Base-by-base conservation (phyloP, 35 echinoderm and acorn worm species). In the Chiridota heheva region DNA sequence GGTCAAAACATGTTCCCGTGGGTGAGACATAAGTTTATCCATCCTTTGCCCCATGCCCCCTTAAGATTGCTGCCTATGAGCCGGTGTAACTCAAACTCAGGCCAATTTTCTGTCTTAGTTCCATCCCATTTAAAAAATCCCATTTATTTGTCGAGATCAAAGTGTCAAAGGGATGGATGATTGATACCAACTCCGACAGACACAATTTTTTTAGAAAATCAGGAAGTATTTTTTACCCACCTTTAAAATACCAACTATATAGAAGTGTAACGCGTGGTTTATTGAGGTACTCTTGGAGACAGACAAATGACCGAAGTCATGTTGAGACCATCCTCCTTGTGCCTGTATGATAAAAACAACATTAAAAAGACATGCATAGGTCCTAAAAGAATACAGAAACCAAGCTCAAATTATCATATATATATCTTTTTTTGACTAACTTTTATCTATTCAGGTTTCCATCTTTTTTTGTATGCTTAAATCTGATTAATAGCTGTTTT, bases 291-390 rank as follows among this genome's bases (percentile, higher is more conserved):
- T 76, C 58, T 92, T 88, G 60, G 74, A 98, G 39, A 87, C 81
- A 29, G 95, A 98, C 18, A 89, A 75, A 83, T 98, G 95, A 30
- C 95, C 95, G 81, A 91, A 88, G 51, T 98, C 95, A 86, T 98
- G 95, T 36, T 98, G 95, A 33, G 73, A 41, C 95, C 95, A 98
- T 18, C 89, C 95, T 32, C 67, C 67, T 69, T 92, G 89, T 7
- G 73, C 88, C 95, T 98, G 78, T 43, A 39, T 72, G 36, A n/a
- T 13, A 13, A 84, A 74, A 27, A 29, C 45, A 38, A 0, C n/a
- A 15, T 12, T 1, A 17, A 55, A 56, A 55, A 69, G 38, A 84
- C 58, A 26, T 60, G n/a, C n/a, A n/a, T n/a, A n/a, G n/a, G n/a
- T n/a, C n/a, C n/a, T 24, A 77, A 17, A 10, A 63, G 33, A 35